Evolutionary conservation across 1,140 invertebrate genomes (phyloP).

Genomic region (Drosophila kohkoa): DNA sequence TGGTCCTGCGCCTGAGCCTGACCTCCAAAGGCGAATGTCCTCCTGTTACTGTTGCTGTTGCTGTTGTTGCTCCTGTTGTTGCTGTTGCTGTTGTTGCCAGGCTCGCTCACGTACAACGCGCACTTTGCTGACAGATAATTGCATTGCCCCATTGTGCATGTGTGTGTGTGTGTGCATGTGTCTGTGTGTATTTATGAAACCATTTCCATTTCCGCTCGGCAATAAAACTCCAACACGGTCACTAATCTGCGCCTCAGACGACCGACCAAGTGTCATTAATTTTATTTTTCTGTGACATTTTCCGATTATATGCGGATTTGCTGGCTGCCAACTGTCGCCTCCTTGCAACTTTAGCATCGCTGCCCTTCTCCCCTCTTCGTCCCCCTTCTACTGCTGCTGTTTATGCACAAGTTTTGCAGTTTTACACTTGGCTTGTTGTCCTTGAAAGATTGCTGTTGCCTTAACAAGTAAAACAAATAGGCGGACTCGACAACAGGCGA

Average conservation of each 20-base stretch:
- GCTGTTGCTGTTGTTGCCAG: conserved; percentile 1
- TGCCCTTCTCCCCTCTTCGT: not conserved
- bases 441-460: conserved; percentile 72
- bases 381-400: not conserved
- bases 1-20: conserved; percentile 14
- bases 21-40: conserved; percentile 67
- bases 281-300: conserved; percentile 79
- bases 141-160: conserved; percentile 65
- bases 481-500: conserved; percentile 61
- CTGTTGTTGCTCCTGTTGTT: conserved; percentile 1
- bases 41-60: conserved; percentile 56
- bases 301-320: conserved; percentile 81
- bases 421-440: conserved; percentile 74
- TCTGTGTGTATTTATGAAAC: conserved; percentile 77
- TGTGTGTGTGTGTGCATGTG: conserved; percentile 41
- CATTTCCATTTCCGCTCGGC: conserved; percentile 78
- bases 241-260: conserved; percentile 75
- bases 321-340: conserved; percentile 40
- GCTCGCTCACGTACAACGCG: conserved; percentile 62
- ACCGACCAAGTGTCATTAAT: conserved; percentile 76
- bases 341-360: not conserved
- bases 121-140: conserved; percentile 74
- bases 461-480: conserved; percentile 72
- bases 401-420: conserved; percentile 64
- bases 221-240: conserved; percentile 79